Evolutionary conservation across 1,140 invertebrate species (phyloP).

Genomic region (Drosophila ohnishii): DNA sequence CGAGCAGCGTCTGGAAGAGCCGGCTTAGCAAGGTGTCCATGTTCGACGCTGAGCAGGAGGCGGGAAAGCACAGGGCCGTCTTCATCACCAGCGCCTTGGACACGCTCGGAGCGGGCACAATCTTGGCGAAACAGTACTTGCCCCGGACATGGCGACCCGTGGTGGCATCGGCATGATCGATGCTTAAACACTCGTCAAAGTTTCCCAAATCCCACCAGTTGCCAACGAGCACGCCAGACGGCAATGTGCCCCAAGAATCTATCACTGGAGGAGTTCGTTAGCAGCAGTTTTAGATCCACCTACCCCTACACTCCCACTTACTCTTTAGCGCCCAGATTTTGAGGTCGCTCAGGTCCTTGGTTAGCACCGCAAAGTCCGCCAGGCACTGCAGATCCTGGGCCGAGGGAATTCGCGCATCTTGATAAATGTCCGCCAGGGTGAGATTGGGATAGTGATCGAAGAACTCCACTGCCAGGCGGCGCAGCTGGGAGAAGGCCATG

Average conservation of each 20-base stretch:
- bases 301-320: background rate
- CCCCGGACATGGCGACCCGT: conserved; percentile 16
- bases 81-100: background rate
- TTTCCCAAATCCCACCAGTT: conserved; percentile 47
- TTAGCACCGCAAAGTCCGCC: conserved; percentile 19
- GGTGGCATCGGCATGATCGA: conserved; percentile 14
- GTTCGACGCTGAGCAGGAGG: conserved; percentile 35
- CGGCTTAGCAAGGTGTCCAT: conserved; percentile 38
- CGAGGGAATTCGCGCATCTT: background rate
- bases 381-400: conserved; percentile 29
- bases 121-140: conserved; percentile 44
- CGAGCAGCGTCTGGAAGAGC: conserved; percentile 29
- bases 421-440: conserved; percentile 20
- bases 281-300: too few relatives aligned
- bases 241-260: conserved; percentile 56
- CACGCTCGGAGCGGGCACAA: background rate
- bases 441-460: conserved; percentile 33
- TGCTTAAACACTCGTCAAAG: conserved; percentile 53
- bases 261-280: conserved; percentile 24
- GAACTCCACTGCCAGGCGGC: conserved; percentile 33
- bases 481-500: background rate
- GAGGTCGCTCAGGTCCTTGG: background rate
- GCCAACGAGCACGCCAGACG: conserved; percentile 44
- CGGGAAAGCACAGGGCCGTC: conserved; percentile 49
- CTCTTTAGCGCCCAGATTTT: conserved; percentile 37